Evolutionary conservation across 92 coral and sea anemone species (phyloP), one percentile per base, ranked within the genome.

Genomic region (Actinernus sp.): DNA sequence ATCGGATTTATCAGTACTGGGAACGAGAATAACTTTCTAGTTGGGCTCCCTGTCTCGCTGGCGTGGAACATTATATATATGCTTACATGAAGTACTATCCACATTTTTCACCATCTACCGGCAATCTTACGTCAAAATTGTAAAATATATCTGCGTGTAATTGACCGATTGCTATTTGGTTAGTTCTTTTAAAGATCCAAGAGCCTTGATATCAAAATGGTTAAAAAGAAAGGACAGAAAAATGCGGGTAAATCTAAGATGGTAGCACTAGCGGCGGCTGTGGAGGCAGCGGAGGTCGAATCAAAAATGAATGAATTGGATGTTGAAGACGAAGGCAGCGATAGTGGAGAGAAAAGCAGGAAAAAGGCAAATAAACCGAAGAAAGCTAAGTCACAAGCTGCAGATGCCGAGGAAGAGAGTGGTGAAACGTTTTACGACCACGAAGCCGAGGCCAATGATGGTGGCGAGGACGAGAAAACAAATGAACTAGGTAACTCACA

Each of bases 241-340:
- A 65, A 61, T 53, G 66, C 84, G 29, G 71, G 65, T 69, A 68
- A 89, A 11, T 84, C 85, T 68, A 95, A 95, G 76, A 88, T 92
- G 71, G 48, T 86, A 31, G 88, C 93, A 31, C 67, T 95, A 20
- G 97, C 97, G 14, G 99, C 99, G 0, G 97, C 99, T n/a, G 99
- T 95, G 1, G 88, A 91, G 54, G 95, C 93, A 45, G 99, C 99
- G 0, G 74, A 71, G 26, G 71, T 87, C 27, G 87, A 68, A 20
- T 10, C 54, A 52, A 68, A 84, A 64, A 61, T 61, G 69, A 57
- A 39, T 7, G 61, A 59, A 3, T 26, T 61, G 53, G 58, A 71
- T 37, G 14, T 83, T 55, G 55, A 61, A 75, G 51, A 24, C 30
- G 39, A 62, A 76, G 52, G 49, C 49, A 49, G 44, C 32, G 11